These are phyloP conservation scores for Diogma glabrata DNA, from an alignment of 2,888 invertebrate genomes.

Conservation along the genomic window DNA sequence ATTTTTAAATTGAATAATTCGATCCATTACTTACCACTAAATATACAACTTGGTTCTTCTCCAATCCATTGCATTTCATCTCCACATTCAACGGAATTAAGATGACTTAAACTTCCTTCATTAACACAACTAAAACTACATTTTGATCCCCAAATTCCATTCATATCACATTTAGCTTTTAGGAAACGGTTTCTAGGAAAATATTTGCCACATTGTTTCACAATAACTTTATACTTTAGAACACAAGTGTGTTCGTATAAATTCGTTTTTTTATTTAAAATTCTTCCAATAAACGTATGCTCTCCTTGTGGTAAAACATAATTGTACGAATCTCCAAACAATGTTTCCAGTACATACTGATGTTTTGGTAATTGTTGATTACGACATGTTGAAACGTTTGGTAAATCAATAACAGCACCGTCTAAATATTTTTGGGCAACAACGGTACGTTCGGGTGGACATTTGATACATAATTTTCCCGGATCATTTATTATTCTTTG, in stretches of 20 bases:
- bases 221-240: constrained; percentile 20
- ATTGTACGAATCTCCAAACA: constrained; percentile 19
- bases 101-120: constrained; percentile 17
- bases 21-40: constrained; percentile 6
- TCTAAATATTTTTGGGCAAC: constrained; percentile 19
- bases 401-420: constrained; percentile 19
- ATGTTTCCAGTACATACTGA: constrained; percentile 19
- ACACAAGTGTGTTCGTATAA: constrained; percentile 18
- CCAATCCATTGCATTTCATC: constrained; percentile 21
- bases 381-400: constrained; percentile 18
- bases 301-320: constrained; percentile 20
- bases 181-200: constrained; percentile 16
- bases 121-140: constrained; percentile 20
- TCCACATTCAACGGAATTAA: constrained; percentile 17
- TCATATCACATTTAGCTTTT: constrained; percentile 18
- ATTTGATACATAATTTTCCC: constrained; percentile 17
- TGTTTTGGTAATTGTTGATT: constrained; percentile 17
- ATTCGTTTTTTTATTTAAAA: constrained; percentile 17
- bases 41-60: constrained; percentile 18
- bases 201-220: constrained; percentile 18
- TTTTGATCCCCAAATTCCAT: constrained; percentile 20
- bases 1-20: background rate
- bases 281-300: constrained; percentile 19
- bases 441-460: constrained; percentile 19
- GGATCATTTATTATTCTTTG: constrained; percentile 1